Base-by-base conservation (phyloP, 2,888 invertebrate genomes). In the Ceramica pisi region DNA sequence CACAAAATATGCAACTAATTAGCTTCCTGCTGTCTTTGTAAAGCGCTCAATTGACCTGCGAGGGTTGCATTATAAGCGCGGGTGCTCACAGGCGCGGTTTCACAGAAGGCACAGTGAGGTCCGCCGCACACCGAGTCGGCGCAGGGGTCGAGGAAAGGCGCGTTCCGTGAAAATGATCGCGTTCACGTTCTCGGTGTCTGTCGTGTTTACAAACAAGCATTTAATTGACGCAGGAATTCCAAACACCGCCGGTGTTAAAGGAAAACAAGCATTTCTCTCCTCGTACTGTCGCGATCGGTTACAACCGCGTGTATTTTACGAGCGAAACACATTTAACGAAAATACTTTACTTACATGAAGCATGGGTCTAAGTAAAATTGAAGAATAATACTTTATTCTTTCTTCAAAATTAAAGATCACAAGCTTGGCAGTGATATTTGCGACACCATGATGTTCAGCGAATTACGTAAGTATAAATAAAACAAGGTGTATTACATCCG, bases 191-290 rank as follows among this genome's bases (percentile, higher is more conserved):
- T 84, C 87, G 85, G 87, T 92, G 91, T 92, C 92, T 88, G 82
- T 80, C 82, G 81, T 94, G 92, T 94, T 93, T 94, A 94, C 92
- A 94, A 95, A 94, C 92, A 94, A 88, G 87, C 90, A 88, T 92
- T 93, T 94, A 94, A 94, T 94, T 94, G 93, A 92, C 91, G 87
- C 86, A 91, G 89, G 93, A 94, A 94, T 95, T 92, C 89, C 90
- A 94, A 94, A 93, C 94, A 94, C 81, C 82, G 89, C 72, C 89
- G 86, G 87, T 86, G 90, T 86, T 88, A 88, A 92, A 92, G 89
- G 92, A 92, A 94, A 94, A 93, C 93, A 92, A 87, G 86, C 80
- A 82, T 85, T 86, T 86, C 86, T 71, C 85, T 84, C 84, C 82
- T 77, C 84, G 80, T 80, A 74, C 77, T 78, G 87, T 86, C n/a